These are phyloP conservation scores for Catalaphyllia jardinei DNA, from an alignment of 64 coral and sea anemone genomes.

Conservation along the genomic window DNA sequence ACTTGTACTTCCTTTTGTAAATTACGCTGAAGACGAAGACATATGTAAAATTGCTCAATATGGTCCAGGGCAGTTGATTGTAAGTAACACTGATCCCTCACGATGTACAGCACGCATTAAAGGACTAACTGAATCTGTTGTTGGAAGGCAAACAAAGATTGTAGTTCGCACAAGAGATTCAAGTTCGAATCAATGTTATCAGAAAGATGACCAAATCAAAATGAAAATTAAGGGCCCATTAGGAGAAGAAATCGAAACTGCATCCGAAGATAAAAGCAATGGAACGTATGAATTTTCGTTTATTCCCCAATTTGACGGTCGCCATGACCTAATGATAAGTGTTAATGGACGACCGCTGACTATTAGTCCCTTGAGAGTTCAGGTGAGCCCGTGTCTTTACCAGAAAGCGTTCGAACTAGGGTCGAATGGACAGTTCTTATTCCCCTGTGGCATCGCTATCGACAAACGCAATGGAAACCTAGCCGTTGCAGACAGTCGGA, in stretches of 20 bases:
- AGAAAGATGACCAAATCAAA: slow-evolving; percentile 10
- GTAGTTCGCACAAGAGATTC: slow-evolving; percentile 12
- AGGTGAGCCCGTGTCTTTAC: not conserved
- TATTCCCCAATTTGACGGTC: not conserved
- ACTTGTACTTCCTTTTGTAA: not conserved
- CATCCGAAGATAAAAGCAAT: not conserved
- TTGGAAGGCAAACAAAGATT: not conserved
- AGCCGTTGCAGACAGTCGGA: not conserved
- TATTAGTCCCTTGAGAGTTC: not conserved
- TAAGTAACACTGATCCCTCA: not conserved
- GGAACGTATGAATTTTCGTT: slow-evolving; percentile 5
- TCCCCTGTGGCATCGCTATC: not conserved
- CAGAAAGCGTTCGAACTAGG: not conserved
- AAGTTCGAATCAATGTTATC: slow-evolving; percentile 11
- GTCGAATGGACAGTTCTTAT: not conserved
- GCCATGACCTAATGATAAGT: slow-evolving; percentile 6
- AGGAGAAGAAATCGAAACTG: not conserved
- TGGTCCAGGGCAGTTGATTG: not conserved
- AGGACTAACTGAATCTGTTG: not conserved
- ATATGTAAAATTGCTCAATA: not conserved
- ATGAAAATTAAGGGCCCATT: not conserved
- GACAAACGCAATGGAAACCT: not conserved
- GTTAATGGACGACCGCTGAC: slow-evolving; percentile 26
- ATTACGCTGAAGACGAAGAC: not conserved
- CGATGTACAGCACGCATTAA: not conserved